A percentile compares a stretch with the other conserved stretches of the same genome.
Conservation (phyloP, 2,113 vertebrate species). For the Laticauda colubrina region DNA sequence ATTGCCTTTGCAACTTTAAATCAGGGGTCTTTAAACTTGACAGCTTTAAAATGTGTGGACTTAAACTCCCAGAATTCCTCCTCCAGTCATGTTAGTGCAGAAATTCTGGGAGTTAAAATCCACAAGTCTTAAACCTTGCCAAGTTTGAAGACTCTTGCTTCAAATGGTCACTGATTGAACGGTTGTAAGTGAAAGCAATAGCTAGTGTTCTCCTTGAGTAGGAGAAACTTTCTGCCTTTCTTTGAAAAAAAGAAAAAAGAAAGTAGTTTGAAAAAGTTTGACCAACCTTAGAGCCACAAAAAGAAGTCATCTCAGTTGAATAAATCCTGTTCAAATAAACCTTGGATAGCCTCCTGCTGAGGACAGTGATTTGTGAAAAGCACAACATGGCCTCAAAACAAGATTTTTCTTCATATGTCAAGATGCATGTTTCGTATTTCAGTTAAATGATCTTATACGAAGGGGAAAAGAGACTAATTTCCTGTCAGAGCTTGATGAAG, state of each 20-base stretch:
- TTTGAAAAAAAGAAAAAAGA: background rate
- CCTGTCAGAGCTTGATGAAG: background rate
- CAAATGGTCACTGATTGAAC: too few species aligned
- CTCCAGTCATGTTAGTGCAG: too few species aligned
- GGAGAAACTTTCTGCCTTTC: too few species aligned
- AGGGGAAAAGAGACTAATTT: background rate
- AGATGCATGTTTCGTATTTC: background rate
- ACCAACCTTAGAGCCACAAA: background rate
- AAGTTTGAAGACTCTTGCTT: too few species aligned
- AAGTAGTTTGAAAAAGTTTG: too few species aligned
- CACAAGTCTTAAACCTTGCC: too few species aligned
- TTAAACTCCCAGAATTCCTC: too few species aligned
- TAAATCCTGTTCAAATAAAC: background rate
- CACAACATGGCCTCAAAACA: background rate
- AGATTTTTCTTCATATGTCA: background rate
- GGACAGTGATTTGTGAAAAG: background rate
- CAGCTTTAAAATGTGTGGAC: too few species aligned
- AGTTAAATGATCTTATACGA: background rate
- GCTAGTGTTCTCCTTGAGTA: background rate
- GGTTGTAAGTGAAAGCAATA: background rate
- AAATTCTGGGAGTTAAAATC: too few species aligned
- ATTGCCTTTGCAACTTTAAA: too few species aligned
- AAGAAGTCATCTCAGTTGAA: background rate
- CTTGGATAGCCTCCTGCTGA: background rate
- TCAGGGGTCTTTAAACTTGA: too few species aligned